A percentile compares a stretch with the other conserved stretches of the same genome.
Conservation (phyloP, 1,140 invertebrate genomes). For the Atta colombica region DNA sequence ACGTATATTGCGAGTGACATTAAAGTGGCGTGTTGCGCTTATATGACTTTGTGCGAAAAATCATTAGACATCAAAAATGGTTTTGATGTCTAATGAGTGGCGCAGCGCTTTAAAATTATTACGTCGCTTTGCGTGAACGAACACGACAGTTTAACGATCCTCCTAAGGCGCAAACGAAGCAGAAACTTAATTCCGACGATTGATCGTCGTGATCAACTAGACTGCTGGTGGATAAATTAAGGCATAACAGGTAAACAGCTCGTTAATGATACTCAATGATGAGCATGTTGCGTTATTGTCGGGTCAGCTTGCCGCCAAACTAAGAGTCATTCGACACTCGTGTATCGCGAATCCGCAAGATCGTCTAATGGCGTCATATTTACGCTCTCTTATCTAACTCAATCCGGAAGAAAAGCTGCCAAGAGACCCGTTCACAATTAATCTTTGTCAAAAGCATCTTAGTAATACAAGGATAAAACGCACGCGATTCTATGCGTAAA, state of each 20-base stretch:
- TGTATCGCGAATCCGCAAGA: constrained; percentile 4
- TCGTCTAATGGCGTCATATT: constrained; percentile 23
- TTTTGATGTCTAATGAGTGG: too few species aligned
- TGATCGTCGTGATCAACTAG: constrained; percentile 60
- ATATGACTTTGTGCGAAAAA: constrained; percentile 14
- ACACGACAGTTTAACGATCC: constrained; percentile 65
- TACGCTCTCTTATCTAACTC: constrained; percentile 19
- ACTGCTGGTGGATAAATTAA: constrained; percentile 67
- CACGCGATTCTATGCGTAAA: background rate
- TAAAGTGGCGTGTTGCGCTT: background rate
- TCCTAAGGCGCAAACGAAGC: constrained; percentile 62
- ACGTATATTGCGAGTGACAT: background rate
- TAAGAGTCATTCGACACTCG: constrained; percentile 12
- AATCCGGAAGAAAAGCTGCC: constrained; percentile 53
- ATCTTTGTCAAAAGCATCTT: constrained; percentile 53
- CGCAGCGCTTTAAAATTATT: constrained; percentile 36
- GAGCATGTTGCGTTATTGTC: constrained; percentile 36
- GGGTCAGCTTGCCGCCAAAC: background rate
- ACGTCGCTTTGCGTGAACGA: constrained; percentile 30
- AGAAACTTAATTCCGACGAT: constrained; percentile 68
- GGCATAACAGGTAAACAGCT: constrained; percentile 67
- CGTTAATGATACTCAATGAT: constrained; percentile 61
- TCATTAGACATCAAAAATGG: constrained; percentile 32
- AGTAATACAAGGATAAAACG: constrained; percentile 39
- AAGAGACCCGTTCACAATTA: constrained; percentile 26